Evolutionary conservation across 53 echinoderm and acorn worm species (phyloP), one percentile per base, ranked within the genome.

Genomic region (Luidia sarsii): DNA sequence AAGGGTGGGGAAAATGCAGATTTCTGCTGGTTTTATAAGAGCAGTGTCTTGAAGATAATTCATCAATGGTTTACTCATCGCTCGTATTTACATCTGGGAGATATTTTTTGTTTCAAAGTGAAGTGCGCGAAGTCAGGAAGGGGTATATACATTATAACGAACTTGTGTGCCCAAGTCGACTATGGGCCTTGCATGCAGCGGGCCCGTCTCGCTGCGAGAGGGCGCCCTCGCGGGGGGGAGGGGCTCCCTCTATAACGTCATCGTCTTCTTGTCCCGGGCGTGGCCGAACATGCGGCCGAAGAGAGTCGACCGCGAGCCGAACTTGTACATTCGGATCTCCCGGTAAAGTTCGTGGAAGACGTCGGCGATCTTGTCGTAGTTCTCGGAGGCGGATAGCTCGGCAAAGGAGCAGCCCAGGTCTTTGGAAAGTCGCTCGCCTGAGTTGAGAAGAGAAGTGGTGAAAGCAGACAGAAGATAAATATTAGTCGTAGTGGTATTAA

Each of bases 291-390:
- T 87, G 21, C 96, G 75, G 14, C 92, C 96, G 38, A 96, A 85
- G 46, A 96, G 75, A 10, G 96, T 91, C 7, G 96, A 90, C 63
- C 90, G 85, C 30, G 88, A 85, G 38, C 96, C 85, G 57, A 90
- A 88, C 67, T 96, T 96, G 57, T 92, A 90, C 92, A 95, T 92
- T 81, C 82, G 81, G 46, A 93, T 85, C 61, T 96, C 96, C 30
- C 92, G 88, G 64, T 93, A 96, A 37, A 96, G 86, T 77, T 96
- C 96, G 43, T 91, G 85, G 67, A 96, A 93, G 59, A 93, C 90
- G 7, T 96, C 93, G 22, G 71, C 83, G 21, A 92, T 87, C 30
- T 88, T 83, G 23, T 87, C 86, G 61, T 91, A 86, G 20, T 86
- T 73, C 56, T 95, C 96, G 3, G 96, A 88, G 11, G 96, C 96